Base-by-base conservation (phyloP, 2,888 invertebrate species). In the Nomada hirtipes region DNA sequence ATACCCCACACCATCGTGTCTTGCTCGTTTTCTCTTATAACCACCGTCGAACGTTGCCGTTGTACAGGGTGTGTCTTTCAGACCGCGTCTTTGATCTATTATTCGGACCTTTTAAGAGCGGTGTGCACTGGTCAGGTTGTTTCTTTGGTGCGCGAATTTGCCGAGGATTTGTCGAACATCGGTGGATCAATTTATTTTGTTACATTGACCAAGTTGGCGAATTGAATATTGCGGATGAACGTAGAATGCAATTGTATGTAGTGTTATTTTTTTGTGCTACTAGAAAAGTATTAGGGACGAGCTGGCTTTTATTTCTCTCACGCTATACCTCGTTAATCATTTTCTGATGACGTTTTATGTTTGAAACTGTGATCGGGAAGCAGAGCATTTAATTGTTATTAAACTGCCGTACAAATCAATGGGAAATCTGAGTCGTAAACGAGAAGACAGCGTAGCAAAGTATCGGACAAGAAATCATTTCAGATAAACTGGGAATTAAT, bases 21-120 rank as follows among this genome's bases (percentile, higher is more conserved):
- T 73, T 44, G 23, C 36, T 59, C 64, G 76, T 76, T 74, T 76
- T 82, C 83, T 71, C 74, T 15, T 64, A 55, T 20, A 53, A 11
- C 57, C 63, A 53, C 29, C 64, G 64, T 20, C 55, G 44, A 60
- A 55, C 70, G 15, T 60, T 36, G 13, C 42, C 23, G 36, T 20
- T 69, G 64, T 70, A 73, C 59, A 53, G 63, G 65, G 63, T 52
- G 74, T 53, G 70, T 72, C 61, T 57, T 18, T n/a, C 13, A 55
- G 23, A 70, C 11, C 44, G 42, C 29, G 42, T 61, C 63, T 76
- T 70, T 61, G 47, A 69, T 69, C 63, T 29, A 36, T 11, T 20
- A 23, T 61, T 61, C 26, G 7, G 2, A 23, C 47, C 13, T 36
- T 47, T 47, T 23, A 11, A 13, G 10, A 13, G 4, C 57, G 4